These are phyloP conservation scores for Sphenopsis melanotis DNA, from an alignment of 2,797 vertebrate genomes.

Conservation along the genomic window DNA sequence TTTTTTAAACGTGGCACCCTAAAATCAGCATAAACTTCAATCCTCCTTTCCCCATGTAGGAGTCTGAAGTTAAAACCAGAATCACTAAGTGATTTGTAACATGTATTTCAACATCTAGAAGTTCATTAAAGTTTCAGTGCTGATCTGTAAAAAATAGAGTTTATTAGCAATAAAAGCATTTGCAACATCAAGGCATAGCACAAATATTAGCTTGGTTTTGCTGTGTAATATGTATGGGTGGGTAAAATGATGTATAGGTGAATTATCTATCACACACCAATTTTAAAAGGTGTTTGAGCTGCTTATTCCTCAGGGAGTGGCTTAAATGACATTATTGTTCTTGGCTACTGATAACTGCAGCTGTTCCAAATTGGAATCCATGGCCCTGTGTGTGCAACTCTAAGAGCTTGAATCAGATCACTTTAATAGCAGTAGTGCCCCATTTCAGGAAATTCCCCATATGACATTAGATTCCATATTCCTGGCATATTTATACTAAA, in stretches of 20 bases:
- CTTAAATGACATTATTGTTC: background rate
- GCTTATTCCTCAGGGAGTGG: background rate
- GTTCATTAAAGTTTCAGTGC: slow-evolving; percentile 15
- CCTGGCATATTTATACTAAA: background rate
- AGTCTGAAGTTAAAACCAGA: background rate
- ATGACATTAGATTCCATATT: background rate
- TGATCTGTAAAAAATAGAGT: background rate
- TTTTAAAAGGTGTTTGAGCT: background rate
- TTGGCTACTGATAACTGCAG: background rate
- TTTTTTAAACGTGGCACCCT: background rate
- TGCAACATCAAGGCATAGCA: background rate
- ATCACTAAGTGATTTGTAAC: background rate
- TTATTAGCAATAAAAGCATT: slow-evolving; percentile 26
- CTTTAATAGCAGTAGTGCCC: background rate
- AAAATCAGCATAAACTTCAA: background rate
- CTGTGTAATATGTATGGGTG: background rate
- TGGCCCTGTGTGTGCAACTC: background rate
- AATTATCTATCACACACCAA: background rate
- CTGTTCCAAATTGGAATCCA: background rate
- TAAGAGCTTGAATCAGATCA: background rate
- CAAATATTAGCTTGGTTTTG: background rate
- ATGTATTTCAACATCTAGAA: background rate
- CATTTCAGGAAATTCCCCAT: background rate
- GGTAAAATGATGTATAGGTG: background rate
- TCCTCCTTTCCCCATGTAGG: background rate